phyloP scores from a whole-genome alignment of 1,140 invertebrate genomes.

The Trachelipus rathkii region DNA sequence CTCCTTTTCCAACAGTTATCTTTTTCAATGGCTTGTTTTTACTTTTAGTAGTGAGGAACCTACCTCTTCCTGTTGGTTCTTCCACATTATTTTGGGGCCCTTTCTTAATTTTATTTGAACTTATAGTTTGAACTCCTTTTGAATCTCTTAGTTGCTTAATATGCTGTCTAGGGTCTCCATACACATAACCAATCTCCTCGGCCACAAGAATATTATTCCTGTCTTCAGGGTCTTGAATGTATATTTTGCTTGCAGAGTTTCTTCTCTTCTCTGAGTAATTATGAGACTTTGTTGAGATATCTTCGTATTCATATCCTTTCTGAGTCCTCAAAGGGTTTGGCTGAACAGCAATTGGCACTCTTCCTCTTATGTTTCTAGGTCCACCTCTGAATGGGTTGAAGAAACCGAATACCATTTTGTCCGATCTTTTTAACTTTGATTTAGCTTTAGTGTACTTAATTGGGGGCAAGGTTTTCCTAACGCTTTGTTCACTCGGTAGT shows the following conservation, averaged over 20 bases:
- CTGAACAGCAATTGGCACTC: neutral
- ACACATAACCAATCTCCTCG: conserved; percentile 24
- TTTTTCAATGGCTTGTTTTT: no score
- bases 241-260: conserved; percentile 23
- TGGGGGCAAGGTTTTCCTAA: no score
- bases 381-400: neutral
- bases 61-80: neutral
- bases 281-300: neutral
- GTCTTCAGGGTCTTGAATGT: conserved; percentile 27
- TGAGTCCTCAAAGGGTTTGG: neutral
- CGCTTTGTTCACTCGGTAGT: no score
- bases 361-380: neutral
- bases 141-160: neutral
- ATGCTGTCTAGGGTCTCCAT: conserved; percentile 23
- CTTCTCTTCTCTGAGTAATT: neutral
- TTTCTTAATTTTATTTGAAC: neutral
- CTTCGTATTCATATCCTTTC: neutral
- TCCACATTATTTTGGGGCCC: neutral
- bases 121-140: neutral
- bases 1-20: neutral
- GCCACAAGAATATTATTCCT: conserved; percentile 17
- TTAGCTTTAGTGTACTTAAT: no score
- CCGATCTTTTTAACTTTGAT: neutral
- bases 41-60: neutral
- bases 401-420: neutral